A percentile compares a stretch with the other conserved stretches of the same genome.
These are phyloP conservation scores for Monochamus alternatus DNA, from an alignment of 2,888 invertebrate species.

Conservation along the genomic window DNA sequence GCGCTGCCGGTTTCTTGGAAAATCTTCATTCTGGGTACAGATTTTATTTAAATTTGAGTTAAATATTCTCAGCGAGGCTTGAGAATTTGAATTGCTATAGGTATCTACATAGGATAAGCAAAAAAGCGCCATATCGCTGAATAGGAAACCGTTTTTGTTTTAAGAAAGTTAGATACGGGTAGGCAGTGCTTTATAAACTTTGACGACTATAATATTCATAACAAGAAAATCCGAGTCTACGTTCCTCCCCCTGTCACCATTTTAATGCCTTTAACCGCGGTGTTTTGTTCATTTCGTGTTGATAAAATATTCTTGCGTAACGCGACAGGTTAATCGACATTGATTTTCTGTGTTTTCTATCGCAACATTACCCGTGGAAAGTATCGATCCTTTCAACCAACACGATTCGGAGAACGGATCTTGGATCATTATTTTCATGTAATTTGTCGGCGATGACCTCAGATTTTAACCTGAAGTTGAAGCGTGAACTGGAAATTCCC, in stretches of 20 bases:
- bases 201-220: no score
- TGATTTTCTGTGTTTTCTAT: not conserved
- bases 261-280: no score
- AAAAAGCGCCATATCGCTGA: not conserved
- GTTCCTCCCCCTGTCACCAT: no score
- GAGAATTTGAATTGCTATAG: not conserved
- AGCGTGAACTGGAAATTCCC: slow-evolving; percentile 13
- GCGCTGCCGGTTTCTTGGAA: no score
- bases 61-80: not conserved
- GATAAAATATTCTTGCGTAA: no score
- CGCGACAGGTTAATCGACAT: no score
- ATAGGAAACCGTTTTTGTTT: not conserved
- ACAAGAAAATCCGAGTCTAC: no score
- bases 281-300: no score
- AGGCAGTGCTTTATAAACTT: no score
- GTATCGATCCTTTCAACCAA: slow-evolving; percentile 11
- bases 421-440: slow-evolving; percentile 6
- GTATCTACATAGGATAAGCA: not conserved
- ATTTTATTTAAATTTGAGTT: slow-evolving; percentile 7
- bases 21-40: not conserved
- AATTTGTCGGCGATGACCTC: not conserved
- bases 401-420: not conserved
- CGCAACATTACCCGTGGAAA: not conserved
- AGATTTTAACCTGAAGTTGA: slow-evolving; percentile 9
- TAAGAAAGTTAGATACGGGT: no score